Base-by-base conservation (phyloP, 2,113 vertebrate species). In the Catharus fuscescens region DNA sequence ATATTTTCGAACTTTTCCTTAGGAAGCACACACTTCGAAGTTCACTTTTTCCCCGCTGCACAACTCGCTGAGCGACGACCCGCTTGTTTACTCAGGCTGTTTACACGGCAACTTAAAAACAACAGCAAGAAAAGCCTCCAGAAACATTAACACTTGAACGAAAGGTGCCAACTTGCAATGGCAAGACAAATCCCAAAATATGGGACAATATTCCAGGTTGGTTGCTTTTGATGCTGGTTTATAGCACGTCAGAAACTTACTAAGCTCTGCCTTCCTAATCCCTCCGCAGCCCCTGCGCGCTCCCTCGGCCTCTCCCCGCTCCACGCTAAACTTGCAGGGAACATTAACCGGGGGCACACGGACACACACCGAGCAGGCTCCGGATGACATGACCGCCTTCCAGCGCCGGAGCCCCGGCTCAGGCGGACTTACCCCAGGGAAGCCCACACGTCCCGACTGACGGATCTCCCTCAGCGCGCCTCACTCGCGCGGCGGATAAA, bases 181-280 rank as follows among this genome's bases (percentile, higher is more conserved):
- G 11, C 19, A 36, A 34, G 0, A 45, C 9, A 61, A 78, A 54
- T n/a, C 34, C 18, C 47, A 26, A 45, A 69, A 48, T 0, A 57
- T 0, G 10, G 45, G 18, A 6, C 52, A 31, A 40, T 9, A 62
- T 29, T 18, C 26, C 78, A 40, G 8, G 4, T 26, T n/a, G 3
- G 28, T 8, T 19, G 17, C 73, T 59, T 74, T 25, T 7, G n/a
- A 70, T 20, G 65, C 40, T 6, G 61, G 13, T 52, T 80, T 73
- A 31, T 31, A 40, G 59, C 8, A 29, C 10, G 7, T 2, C 36
- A 36, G 45, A 84, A 92, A 93, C 17, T 94, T 81, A 57, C 11
- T 2, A 32, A 44, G 23, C 88, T 48, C 48, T n/a, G 78, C 77
- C n/a, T 69, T 34, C 18, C 88, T 64, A 65, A 85, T 32, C 69